Evolutionary conservation across 2,888 invertebrate genomes (phyloP), one percentile per base, ranked within the genome.

Genomic region (Agrilus mali): DNA sequence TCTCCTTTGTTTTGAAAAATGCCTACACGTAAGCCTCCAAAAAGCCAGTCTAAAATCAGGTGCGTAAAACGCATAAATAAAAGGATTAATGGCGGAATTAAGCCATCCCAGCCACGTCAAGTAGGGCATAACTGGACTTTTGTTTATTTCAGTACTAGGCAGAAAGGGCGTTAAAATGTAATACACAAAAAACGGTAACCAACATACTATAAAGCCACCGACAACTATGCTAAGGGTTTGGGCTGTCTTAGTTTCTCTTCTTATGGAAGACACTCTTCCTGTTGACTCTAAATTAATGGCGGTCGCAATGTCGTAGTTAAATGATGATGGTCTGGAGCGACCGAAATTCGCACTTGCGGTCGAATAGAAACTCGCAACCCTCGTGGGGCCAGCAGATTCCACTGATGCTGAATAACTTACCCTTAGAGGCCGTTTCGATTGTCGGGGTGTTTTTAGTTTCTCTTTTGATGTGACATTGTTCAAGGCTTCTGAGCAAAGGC

Each of bases 31-130:
- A 32, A 89, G 67, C 49, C 86, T 73, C 87, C 87, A 88, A 59
- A 89, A 88, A 0, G 89, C 88, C 52, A 85, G 74, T 57, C 88
- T 76, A 61, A 89, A 89, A 61, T 89, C 89, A 0, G 83, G 83
- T 47, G 86, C 88, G 66, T 88, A 89, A 60, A 89, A 89, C 15
- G 89, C 88, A 59, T 89, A 90, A 56, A 90, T 90, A 61, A 89
- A 88, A 0, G 89, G 89, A 67, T 90, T 90, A 50, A 90, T 86
- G 4, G 87, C 87, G 1, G 87, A 87, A 61, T 89, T 90, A 55
- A 87, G 82, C 87, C 89, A 90, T 1, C 88, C 90, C 34, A 90
- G 68, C 89, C 89, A 90, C 1, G 87, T 88, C 41, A 89, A 67
- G 42, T 82, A 78, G 38, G 79, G 79, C 77, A 85, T 81, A 41